phyloP scores from a whole-genome alignment of 1,140 invertebrate genomes.

The Chymomyza costata region DNA sequence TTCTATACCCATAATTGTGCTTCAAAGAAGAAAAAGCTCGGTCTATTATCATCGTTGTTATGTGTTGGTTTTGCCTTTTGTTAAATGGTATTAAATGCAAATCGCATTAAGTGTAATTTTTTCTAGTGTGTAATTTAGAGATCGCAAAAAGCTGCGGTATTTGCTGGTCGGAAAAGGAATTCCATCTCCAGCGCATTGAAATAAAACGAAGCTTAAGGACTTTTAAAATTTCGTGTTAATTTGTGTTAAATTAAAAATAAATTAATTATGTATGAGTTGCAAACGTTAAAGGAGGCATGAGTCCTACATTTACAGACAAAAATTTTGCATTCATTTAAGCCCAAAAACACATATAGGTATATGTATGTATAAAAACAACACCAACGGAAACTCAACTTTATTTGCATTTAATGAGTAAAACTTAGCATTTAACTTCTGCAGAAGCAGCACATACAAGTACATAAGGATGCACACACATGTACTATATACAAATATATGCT shows the following conservation, averaged over 20 bases:
- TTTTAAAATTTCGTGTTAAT: constrained; percentile 54
- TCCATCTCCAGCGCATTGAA: no score
- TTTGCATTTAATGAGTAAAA: constrained; percentile 62
- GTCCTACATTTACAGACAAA: constrained; percentile 18
- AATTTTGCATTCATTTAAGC: constrained; percentile 37
- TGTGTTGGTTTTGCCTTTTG: neutral
- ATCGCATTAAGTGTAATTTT: constrained; percentile 53
- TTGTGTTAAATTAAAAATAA: constrained; percentile 52
- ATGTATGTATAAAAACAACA: neutral
- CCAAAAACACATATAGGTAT: neutral
- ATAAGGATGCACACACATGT: neutral
- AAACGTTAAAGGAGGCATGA: neutral
- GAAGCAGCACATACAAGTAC: neutral
- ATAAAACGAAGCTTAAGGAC: no score
- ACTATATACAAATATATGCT: constrained; percentile 6
- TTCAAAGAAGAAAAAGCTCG: no score
- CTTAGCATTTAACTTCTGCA: no score
- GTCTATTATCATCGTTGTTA: no score
- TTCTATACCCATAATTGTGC: no score
- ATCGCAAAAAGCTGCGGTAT: no score
- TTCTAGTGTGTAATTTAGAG: constrained; percentile 5
- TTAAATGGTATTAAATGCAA: constrained; percentile 70
- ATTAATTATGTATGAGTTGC: constrained; percentile 54
- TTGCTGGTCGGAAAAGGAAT: no score
- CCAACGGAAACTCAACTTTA: constrained; percentile 50